Percentiles rank a stretch among this genome's conserved stretches.
Conservation (phyloP, 1,140 invertebrate genomes). For the Drosophila gunungcola region DNA sequence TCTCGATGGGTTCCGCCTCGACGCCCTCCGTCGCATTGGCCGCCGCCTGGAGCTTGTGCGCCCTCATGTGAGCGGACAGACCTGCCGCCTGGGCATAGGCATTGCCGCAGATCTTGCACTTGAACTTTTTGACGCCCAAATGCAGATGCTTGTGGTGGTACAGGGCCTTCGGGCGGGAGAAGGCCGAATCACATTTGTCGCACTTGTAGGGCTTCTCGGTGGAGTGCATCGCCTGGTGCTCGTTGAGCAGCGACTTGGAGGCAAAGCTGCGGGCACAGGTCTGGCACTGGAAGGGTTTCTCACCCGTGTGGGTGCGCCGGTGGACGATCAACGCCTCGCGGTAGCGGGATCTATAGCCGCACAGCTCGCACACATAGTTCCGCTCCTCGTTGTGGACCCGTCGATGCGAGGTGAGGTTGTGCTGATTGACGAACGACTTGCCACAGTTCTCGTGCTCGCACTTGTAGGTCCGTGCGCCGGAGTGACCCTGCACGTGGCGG, state of each 20-base stretch:
- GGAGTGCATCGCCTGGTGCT: constrained; percentile 91
- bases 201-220: constrained; percentile 93
- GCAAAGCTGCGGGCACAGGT: constrained; percentile 66
- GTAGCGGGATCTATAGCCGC: constrained; percentile 69
- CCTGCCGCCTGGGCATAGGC: constrained; percentile 78
- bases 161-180: constrained; percentile 93
- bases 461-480: constrained; percentile 56
- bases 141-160: constrained; percentile 93
- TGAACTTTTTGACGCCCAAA: constrained; percentile 92
- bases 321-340: constrained; percentile 96
- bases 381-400: constrained; percentile 66
- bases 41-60: constrained; percentile 57
- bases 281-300: constrained; percentile 92
- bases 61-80: constrained; percentile 76
- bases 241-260: constrained; percentile 69
- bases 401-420: constrained; percentile 63
- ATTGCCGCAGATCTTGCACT: constrained; percentile 87
- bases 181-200: constrained; percentile 89
- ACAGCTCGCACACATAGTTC: constrained; percentile 76
- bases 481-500: constrained; percentile 68
- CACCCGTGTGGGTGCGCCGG: constrained; percentile 97
- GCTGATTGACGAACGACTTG: constrained; percentile 71
- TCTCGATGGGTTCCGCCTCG: not conserved
- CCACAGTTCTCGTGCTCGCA: constrained; percentile 71
- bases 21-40: constrained; percentile 12